Percentiles rank a stretch among this genome's conserved stretches.
These are phyloP conservation scores for Habropoda laboriosa DNA, from an alignment of 1,140 invertebrate species.

Conservation along the genomic window DNA sequence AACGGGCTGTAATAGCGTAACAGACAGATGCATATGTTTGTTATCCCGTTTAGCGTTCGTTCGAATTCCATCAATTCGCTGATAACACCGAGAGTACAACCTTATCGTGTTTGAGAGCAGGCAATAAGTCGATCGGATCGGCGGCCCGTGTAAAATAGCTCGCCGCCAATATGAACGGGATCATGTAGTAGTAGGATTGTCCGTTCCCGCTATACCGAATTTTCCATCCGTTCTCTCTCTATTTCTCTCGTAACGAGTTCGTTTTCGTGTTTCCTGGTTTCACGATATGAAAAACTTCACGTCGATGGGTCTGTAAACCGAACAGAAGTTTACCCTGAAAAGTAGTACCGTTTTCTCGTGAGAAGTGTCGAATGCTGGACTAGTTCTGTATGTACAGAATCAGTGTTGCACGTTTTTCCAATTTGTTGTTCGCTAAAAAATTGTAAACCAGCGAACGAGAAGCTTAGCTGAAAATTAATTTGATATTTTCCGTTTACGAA, in stretches of 20 bases:
- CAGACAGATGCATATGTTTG: neutral
- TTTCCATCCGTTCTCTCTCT: neutral
- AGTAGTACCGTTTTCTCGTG: neutral
- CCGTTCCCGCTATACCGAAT: neutral
- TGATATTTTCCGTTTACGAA: too few species aligned
- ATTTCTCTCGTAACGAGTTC: neutral
- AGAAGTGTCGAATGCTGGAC: neutral
- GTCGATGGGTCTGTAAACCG: neutral
- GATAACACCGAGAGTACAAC: slow-evolving; percentile 29
- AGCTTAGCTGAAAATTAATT: too few species aligned
- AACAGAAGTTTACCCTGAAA: neutral
- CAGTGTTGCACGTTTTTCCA: too few species aligned
- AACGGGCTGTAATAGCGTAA: neutral
- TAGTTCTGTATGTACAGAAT: too few species aligned
- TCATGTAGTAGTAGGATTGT: neutral
- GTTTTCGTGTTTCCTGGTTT: neutral
- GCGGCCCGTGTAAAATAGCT: slow-evolving; percentile 53
- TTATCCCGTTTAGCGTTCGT: neutral
- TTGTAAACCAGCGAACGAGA: too few species aligned
- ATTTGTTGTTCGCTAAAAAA: too few species aligned
- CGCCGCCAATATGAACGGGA: neutral
- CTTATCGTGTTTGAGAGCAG: slow-evolving; percentile 41
- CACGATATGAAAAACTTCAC: neutral
- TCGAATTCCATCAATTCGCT: slow-evolving; percentile 30
- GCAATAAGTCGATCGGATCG: slow-evolving; percentile 50